Base-by-base conservation (phyloP, 2,113 vertebrate species). In the Pao palembangensis region DNA sequence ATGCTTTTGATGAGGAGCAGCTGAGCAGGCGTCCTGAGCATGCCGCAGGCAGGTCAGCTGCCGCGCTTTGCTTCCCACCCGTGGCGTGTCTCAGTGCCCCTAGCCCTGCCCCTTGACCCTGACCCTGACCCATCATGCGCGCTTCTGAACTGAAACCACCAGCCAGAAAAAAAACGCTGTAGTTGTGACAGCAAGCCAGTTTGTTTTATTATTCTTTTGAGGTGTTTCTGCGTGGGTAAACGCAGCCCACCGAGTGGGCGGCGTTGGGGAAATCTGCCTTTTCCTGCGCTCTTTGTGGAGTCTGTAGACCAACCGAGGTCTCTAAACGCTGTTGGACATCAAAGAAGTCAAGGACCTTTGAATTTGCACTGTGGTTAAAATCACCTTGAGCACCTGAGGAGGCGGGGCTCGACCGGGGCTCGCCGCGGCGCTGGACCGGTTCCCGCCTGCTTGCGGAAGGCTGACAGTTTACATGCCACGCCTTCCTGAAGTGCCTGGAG, bases 281-380 rank as follows among this genome's bases (percentile, higher is more conserved):
- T 18, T 55, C 18, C 44, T 81, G 70, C 78, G 81, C 66, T 83
- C 64, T 83, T 71, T 73, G 76, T 75, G 59, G 67, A 75, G 78
- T 70, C 79, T 79, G 67, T 42, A 86, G 82, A 82, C 85, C 79
- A 34, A 62, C 61, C 80, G 31, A 20, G 75, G 82, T 83, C 79
- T 84, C 72, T 83, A 83, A 85, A 83, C 51, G 56, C 71, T 76
- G 78, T 59, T 53, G 80, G 85, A 84, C 81, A 34, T 67, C 25
- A 78, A 76, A 74, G 8, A 28, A 76, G 58, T 76, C 67, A 53
- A 67, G 58, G 61, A 78, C 79, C 76, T 76, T 83, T 81, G 67
- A n/a, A 82, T 77, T 81, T 89, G 85, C 87, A 89, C 87, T 89
- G 87, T 84, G 84, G 85, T 80, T 58, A 76, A 44, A 70, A 81